Conservation (phyloP, 2,113 vertebrate species). For the Gavialis gangeticus region DNA sequence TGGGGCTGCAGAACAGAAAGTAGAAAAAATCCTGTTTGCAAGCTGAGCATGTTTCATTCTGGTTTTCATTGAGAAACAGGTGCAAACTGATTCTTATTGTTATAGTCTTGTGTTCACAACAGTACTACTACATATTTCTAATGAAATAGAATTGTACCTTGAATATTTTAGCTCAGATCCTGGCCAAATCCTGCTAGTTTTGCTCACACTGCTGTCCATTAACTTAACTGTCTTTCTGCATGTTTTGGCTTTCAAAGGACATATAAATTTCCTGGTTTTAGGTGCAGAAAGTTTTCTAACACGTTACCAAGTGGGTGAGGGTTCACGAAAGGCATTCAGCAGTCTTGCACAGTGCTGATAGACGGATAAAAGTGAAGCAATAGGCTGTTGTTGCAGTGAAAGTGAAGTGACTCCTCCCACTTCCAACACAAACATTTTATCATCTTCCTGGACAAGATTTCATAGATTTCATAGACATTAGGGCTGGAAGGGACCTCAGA, state of each 20-base stretch:
- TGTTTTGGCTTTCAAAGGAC: background rate
- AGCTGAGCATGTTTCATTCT: background rate
- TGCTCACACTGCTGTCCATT: background rate
- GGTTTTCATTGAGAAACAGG: background rate
- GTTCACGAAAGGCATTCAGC: too few relatives aligned
- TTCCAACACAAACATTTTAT: background rate
- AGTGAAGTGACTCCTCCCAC: background rate
- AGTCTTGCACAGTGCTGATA: background rate
- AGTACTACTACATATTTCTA: background rate
- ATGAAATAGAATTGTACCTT: background rate
- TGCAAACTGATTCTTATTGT: background rate
- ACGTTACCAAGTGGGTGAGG: background rate
- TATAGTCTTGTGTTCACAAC: background rate
- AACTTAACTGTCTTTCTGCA: background rate
- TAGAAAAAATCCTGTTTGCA: background rate
- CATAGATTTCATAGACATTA: too few relatives aligned
- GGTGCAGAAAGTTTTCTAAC: background rate
- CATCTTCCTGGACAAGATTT: too few relatives aligned
- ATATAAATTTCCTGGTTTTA: background rate
- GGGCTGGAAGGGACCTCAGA: too few relatives aligned
- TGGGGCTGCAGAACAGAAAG: background rate
- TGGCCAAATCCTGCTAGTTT: background rate
- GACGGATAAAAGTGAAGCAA: background rate
- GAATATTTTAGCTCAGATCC: background rate
- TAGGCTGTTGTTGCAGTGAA: background rate